Percentiles rank a stretch among this genome's conserved stretches.
Conservation (phyloP, 2,113 vertebrate species). For the Alexandromys fortis region DNA sequence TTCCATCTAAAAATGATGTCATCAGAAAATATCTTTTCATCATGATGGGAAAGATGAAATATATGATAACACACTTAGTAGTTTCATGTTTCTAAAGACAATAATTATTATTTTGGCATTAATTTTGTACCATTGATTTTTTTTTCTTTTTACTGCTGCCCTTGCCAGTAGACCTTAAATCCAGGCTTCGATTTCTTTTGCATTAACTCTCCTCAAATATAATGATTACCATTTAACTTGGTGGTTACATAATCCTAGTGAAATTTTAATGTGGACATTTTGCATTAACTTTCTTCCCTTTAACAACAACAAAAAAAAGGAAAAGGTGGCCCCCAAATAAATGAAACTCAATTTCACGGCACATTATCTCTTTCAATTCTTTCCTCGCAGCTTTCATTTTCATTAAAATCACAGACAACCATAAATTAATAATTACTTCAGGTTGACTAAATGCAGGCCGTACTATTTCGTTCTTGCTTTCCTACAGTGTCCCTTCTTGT, state of each 20-base stretch:
- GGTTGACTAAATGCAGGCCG: constrained; percentile 98
- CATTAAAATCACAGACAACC: constrained; percentile 99
- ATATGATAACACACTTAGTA: background rate
- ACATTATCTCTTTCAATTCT: constrained; percentile 99
- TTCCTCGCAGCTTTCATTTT: constrained; percentile 99
- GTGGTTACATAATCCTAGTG: constrained; percentile 80
- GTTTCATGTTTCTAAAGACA: constrained; percentile 54
- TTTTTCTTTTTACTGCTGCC: constrained; percentile 15
- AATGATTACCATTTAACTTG: constrained; percentile 74
- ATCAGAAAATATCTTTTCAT: constrained; percentile 23
- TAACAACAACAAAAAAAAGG: constrained; percentile 83
- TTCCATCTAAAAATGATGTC: constrained; percentile 2
- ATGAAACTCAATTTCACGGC: constrained; percentile 99
- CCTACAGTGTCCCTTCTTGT: constrained; percentile 94
- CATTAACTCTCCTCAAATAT: constrained; percentile 70
- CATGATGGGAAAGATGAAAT: constrained; percentile 6
- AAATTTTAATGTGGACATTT: constrained; percentile 82
- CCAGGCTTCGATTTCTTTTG: constrained; percentile 76
- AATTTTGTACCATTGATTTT: constrained; percentile 32
- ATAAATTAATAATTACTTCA: constrained; percentile 99
- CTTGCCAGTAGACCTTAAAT: constrained; percentile 57
- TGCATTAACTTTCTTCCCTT: constrained; percentile 81
- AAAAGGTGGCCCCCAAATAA: constrained; percentile 97
- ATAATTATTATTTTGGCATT: constrained; percentile 52
- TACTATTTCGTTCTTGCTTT: constrained; percentile 91